Conservation (phyloP, 2,888 invertebrate genomes). For the Cosmopolites sordidus region DNA sequence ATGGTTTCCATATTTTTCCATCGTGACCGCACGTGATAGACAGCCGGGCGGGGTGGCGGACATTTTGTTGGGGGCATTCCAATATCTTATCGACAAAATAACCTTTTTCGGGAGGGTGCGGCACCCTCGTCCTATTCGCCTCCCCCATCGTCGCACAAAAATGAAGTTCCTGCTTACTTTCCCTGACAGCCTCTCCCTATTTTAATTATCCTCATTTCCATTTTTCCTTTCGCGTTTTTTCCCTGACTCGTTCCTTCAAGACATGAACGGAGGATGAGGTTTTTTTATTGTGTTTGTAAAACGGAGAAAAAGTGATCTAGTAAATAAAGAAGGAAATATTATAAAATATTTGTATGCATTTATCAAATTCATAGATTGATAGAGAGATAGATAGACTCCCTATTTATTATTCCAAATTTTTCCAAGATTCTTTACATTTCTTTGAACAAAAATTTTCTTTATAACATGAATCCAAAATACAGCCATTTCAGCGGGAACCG, state of each 20-base stretch:
- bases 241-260: slow-evolving; percentile 10
- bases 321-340: no score
- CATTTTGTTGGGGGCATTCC: slow-evolving; percentile 21
- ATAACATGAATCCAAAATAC: no score
- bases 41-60: slow-evolving; percentile 17
- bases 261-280: slow-evolving; percentile 4
- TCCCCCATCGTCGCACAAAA: slow-evolving; percentile 21
- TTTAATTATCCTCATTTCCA: slow-evolving; percentile 28
- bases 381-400: no score
- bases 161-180: slow-evolving; percentile 27
- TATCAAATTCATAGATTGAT: no score
- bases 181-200: slow-evolving; percentile 22
- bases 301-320: no score
- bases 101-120: slow-evolving; percentile 20
- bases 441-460: no score
- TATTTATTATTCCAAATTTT: no score
- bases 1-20: slow-evolving; percentile 23
- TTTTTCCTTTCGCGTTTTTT: slow-evolving; percentile 25
- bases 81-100: slow-evolving; percentile 26
- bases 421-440: no score
- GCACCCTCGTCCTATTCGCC: slow-evolving; percentile 17
- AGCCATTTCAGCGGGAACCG: no score
- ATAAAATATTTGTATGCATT: no score
- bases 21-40: slow-evolving; percentile 15
- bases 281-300: no score